Evolutionary conservation across 2,113 vertebrate species (phyloP).

Genomic region (Coturnix japonica): DNA sequence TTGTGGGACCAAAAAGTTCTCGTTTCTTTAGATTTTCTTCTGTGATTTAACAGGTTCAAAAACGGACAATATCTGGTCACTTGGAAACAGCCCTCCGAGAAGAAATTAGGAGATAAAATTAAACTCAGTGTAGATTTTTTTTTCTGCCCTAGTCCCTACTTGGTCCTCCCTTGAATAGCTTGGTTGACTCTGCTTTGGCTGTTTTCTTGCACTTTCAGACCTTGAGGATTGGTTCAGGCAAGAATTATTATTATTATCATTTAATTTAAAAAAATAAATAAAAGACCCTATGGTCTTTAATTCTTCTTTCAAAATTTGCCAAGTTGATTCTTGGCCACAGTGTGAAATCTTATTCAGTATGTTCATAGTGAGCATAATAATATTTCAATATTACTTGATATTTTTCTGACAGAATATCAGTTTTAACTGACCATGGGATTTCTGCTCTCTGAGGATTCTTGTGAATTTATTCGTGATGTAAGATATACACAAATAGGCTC

Average conservation of each 20-base stretch:
- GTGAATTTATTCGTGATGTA: not conserved
- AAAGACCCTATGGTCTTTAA: not conserved
- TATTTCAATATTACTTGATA: not conserved
- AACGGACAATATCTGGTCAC: not conserved
- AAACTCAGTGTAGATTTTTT: not conserved
- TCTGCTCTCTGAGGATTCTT: not conserved
- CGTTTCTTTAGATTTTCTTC: not conserved
- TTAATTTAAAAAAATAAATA: not conserved
- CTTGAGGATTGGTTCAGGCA: not conserved
- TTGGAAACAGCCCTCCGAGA: not conserved
- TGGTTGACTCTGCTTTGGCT: not conserved
- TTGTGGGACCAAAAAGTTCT: not conserved
- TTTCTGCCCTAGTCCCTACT: not conserved
- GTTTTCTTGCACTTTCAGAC: not conserved
- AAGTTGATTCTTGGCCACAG: not conserved
- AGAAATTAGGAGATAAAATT: not conserved
- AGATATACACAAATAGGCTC: not conserved
- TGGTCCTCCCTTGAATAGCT: not conserved
- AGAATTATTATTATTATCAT: not conserved
- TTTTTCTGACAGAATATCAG: not conserved
- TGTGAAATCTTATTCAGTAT: not conserved
- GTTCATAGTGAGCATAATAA: not conserved
- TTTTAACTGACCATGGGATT: not conserved
- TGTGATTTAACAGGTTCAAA: not conserved
- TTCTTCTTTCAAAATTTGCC: not conserved